These are phyloP conservation scores for Hippopotamus amphibius DNA, from an alignment of 2,113 vertebrate species.

Conservation along the genomic window DNA sequence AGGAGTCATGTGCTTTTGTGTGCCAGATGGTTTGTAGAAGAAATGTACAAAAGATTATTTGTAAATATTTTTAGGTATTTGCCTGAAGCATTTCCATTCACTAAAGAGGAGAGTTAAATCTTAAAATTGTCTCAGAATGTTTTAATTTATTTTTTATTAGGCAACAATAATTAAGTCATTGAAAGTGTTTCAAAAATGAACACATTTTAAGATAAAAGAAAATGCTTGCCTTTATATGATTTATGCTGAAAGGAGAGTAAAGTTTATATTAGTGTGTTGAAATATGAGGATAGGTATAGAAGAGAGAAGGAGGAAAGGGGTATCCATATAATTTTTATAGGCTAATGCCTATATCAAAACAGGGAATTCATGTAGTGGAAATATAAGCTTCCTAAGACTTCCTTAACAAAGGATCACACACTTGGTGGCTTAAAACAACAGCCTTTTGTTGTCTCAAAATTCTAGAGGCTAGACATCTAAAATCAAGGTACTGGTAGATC, in stretches of 20 bases:
- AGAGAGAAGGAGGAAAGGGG: neutral
- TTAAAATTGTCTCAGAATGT: conserved; percentile 14
- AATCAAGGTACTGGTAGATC: neutral
- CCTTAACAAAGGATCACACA: neutral
- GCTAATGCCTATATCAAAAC: neutral
- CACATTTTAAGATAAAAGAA: neutral
- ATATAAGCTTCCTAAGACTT: neutral
- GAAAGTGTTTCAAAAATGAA: neutral
- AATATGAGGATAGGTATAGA: neutral
- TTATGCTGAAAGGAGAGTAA: neutral
- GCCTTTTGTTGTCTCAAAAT: neutral
- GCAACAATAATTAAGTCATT: neutral
- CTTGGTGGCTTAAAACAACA: neutral
- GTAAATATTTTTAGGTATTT: conserved; percentile 51
- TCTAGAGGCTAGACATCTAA: neutral
- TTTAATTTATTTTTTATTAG: conserved; percentile 43
- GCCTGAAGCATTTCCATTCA: conserved; percentile 15
- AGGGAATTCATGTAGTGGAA: neutral
- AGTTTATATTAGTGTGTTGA: neutral
- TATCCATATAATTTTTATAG: neutral
- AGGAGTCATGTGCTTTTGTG: neutral
- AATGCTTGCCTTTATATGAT: neutral
- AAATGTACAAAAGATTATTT: conserved; percentile 44
- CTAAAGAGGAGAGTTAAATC: conserved; percentile 28
- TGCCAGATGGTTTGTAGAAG: conserved; percentile 13